Percentiles rank a stretch among this genome's conserved stretches.
Conservation (phyloP, 2,888 invertebrate species). For the Gnatocerus cornutus region DNA sequence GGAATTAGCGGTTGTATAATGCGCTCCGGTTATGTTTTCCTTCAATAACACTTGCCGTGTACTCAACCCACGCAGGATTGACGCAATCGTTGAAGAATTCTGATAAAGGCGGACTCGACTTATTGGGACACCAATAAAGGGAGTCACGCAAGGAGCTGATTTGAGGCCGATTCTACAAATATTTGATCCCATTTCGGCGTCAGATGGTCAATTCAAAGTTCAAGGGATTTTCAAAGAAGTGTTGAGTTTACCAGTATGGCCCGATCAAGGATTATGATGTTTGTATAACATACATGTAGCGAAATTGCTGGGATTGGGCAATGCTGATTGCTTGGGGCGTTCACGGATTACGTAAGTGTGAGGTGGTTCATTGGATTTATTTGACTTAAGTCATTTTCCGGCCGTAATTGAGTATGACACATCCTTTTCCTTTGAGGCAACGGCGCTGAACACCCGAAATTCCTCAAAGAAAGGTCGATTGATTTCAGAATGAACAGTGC, state of each 20-base stretch:
- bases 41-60: constrained; percentile 41
- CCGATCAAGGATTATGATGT: constrained; percentile 18
- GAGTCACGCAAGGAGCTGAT: constrained; percentile 10
- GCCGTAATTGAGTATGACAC: constrained; percentile 22
- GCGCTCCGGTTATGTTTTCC: constrained; percentile 32
- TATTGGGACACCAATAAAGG: constrained; percentile 48
- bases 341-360: constrained; percentile 14
- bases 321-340: constrained; percentile 8
- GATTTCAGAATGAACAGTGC: too few relatives aligned
- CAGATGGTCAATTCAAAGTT: constrained; percentile 15
- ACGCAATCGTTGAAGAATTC: constrained; percentile 49
- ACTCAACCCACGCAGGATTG: constrained; percentile 40
- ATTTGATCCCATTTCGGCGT: constrained; percentile 1
- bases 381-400: constrained; percentile 40
- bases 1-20: constrained; percentile 31
- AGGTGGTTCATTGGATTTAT: constrained; percentile 21
- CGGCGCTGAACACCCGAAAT: constrained; percentile 16
- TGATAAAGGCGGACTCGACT: constrained; percentile 51
- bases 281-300: constrained; percentile 19
- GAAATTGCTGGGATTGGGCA: constrained; percentile 17
- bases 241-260: constrained; percentile 12
- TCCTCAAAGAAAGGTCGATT: neutral
- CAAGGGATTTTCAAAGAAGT: constrained; percentile 21
- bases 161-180: constrained; percentile 1
- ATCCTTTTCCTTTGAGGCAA: constrained; percentile 32